Percentiles rank a stretch among this genome's conserved stretches.
Evolutionary conservation across 2,888 invertebrate species (phyloP).

Genomic region (Netelia inedita): DNA sequence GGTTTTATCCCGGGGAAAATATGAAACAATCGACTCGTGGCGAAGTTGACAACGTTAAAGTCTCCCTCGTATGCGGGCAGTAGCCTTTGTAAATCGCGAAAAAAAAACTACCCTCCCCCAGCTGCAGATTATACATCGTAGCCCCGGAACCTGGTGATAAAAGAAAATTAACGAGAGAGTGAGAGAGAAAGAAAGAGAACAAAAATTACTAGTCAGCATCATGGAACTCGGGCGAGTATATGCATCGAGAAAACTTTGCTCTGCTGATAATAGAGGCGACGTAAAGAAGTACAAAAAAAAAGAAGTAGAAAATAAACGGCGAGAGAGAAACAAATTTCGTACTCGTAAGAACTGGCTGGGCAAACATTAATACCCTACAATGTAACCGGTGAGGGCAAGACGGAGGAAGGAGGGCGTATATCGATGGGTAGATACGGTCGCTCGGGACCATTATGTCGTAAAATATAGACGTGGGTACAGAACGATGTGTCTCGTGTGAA

Average conservation of each 20-base stretch:
- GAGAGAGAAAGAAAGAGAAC: not conserved
- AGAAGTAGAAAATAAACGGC: slow-evolving; percentile 10
- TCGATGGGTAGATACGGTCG: not conserved
- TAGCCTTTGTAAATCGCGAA: no score
- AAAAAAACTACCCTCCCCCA: no score
- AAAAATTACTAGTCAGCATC: slow-evolving; percentile 11
- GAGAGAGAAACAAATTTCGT: not conserved
- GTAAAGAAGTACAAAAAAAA: slow-evolving; percentile 3
- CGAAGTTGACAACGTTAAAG: not conserved
- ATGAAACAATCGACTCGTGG: not conserved
- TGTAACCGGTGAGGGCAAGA: not conserved
- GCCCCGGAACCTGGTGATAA: no score
- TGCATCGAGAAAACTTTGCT: not conserved
- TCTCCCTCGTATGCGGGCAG: not conserved
- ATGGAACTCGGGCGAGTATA: not conserved
- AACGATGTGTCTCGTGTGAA: slow-evolving; percentile 13
- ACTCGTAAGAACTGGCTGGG: not conserved
- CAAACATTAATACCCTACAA: slow-evolving; percentile 15
- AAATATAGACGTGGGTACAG: slow-evolving; percentile 15
- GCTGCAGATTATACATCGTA: no score
- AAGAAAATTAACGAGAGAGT: not conserved
- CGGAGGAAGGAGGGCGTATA: no score
- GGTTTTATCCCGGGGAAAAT: not conserved
- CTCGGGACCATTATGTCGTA: not conserved
- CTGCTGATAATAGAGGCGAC: slow-evolving; percentile 12